A percentile compares a stretch with the other conserved stretches of the same genome.
These are phyloP conservation scores for Prionailurus bengalensis DNA, from an alignment of 2,113 vertebrate genomes.

Conservation along the genomic window DNA sequence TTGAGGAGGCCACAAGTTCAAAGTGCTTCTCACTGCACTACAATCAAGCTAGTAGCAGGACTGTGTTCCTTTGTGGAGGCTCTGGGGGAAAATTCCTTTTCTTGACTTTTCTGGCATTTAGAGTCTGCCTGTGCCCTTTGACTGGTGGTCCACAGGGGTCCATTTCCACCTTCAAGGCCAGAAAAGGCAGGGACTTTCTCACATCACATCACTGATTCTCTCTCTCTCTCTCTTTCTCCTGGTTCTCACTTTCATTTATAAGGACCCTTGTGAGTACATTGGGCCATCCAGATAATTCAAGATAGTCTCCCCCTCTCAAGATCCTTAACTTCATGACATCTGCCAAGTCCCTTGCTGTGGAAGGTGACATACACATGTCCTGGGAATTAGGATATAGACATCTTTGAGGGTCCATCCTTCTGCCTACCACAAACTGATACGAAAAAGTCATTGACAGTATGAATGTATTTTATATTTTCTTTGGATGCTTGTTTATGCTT, in stretches of 20 bases:
- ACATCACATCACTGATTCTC: not conserved
- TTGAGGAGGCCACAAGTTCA: not conserved
- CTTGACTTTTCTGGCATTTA: not conserved
- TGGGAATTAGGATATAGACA: not conserved
- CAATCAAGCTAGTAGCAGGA: not conserved
- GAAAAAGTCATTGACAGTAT: not conserved
- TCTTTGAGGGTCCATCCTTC: not conserved
- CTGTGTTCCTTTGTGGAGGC: not conserved
- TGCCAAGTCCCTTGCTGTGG: not conserved
- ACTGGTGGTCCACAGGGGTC: no score
- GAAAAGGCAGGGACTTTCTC: not conserved
- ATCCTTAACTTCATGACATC: not conserved
- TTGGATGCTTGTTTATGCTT: not conserved
- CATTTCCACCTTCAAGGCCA: not conserved
- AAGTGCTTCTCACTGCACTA: not conserved
- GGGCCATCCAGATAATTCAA: not conserved
- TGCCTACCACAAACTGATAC: not conserved
- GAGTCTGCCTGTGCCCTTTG: not conserved
- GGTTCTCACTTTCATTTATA: not conserved
- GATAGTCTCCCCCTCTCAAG: not conserved
- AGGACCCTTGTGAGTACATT: not conserved
- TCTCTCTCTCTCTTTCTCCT: not conserved
- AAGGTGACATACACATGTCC: not conserved
- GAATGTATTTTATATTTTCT: constrained; percentile 38
- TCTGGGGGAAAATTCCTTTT: not conserved